Evolutionary conservation across 2,797 vertebrate species (phyloP), one percentile per base, ranked within the genome.

Genomic region (Enteromius afrohamiltoni): DNA sequence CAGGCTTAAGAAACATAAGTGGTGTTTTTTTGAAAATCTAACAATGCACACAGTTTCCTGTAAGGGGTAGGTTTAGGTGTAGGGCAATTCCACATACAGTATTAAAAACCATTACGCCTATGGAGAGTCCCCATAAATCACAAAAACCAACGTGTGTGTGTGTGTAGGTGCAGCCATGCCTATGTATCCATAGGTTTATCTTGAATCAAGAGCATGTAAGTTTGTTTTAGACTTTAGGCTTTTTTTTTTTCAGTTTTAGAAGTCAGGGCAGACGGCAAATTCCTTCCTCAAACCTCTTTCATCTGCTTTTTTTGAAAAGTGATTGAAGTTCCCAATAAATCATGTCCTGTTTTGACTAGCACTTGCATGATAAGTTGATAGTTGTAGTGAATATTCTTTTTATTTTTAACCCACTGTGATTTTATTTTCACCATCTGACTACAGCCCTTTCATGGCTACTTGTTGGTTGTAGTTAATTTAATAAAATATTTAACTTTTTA

Each of bases 241-340:
- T 26, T 26, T 8, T 47, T 58, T 4, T 19, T n/a, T 55, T 49
- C 2, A 73, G 83, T 23, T 85, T 85, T 86, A 88, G 83, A 82
- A 67, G 84, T 86, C 45, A 85, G 79, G 67, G 62, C 78, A 82
- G 79, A 88, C 85, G 88, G 71, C 88, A 88, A 86, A 71, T 89
- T 90, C 88, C 89, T 85, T 80, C 87, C 83, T 90, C 91, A 87
- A 88, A 89, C 91, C 88, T 90, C 89, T 90, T 90, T 88, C 87
- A 53, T 82, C 64, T 45, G 40, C 60, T 75, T 45, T 83, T 76
- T 88, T 94, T 92, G 92, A 93, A 62, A 13, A 60, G 6, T 90
- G 90, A 94, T 92, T 89, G 91, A 93, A 91, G 89, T 85, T 77
- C 88, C 91, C 91, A 93, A 90, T 93, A 91, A 85, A 92, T 88